Percentiles rank a stretch among this genome's conserved stretches.
These are phyloP conservation scores for Cheumatopsyche charites DNA, from an alignment of 1,140 invertebrate species.

Conservation along the genomic window DNA sequence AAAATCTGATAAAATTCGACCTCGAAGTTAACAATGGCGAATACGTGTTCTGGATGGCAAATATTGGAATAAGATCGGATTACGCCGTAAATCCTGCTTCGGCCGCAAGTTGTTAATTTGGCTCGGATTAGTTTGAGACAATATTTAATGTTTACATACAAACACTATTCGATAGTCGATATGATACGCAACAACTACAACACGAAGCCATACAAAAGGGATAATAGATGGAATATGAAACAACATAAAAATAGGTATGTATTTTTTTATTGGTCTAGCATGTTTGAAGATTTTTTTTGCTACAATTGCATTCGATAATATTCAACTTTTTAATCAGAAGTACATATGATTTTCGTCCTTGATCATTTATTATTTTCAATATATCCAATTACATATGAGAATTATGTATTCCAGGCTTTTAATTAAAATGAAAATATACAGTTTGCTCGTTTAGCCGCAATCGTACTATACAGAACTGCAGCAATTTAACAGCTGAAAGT, in stretches of 20 bases:
- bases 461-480: constrained; percentile 17
- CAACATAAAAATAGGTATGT: no score
- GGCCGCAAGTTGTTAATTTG: constrained; percentile 23
- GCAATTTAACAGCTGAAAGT: constrained; percentile 22
- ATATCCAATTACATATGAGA: no score
- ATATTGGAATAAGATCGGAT: constrained; percentile 31
- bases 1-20: constrained; percentile 16
- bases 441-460: no score
- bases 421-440: no score
- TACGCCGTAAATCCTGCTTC: constrained; percentile 21
- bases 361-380: no score
- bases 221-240: background rate
- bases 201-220: background rate
- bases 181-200: constrained; percentile 1
- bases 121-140: constrained; percentile 18
- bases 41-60: constrained; percentile 6
- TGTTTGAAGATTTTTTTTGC: no score
- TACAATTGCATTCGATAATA: no score
- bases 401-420: no score
- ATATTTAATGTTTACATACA: constrained; percentile 24
- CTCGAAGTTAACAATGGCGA: constrained; percentile 11
- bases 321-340: no score
- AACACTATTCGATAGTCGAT: constrained; percentile 10
- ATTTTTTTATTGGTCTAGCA: no score
- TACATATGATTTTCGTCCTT: no score